phyloP scores from a whole-genome alignment of 2,888 invertebrate species.

The Apantesis nais region DNA sequence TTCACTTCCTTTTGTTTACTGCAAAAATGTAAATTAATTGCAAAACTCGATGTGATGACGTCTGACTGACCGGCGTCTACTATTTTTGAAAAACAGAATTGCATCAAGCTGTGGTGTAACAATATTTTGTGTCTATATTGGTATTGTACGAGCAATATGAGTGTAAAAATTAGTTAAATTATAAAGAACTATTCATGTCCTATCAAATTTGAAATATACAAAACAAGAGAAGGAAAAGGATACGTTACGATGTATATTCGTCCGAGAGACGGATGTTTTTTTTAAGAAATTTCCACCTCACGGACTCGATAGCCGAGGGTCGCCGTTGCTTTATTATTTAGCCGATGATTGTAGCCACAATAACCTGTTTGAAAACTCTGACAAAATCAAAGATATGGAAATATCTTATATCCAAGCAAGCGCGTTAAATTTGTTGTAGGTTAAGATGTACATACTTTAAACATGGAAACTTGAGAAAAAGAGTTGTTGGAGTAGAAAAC shows the following conservation, averaged over 20 bases:
- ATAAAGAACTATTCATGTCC: background rate
- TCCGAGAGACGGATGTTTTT: background rate
- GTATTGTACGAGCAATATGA: background rate
- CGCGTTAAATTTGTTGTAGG: background rate
- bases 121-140: background rate
- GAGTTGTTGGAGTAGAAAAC: constrained; percentile 23
- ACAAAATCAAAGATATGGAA: background rate
- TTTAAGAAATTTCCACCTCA: background rate
- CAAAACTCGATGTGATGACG: constrained; percentile 18
- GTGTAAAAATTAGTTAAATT: background rate
- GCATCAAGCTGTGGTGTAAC: background rate
- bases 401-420: background rate
- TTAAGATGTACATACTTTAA: background rate
- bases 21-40: constrained; percentile 24
- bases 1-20: constrained; percentile 17
- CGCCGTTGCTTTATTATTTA: background rate
- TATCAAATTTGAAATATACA: background rate
- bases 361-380: background rate
- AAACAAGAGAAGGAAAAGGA: background rate
- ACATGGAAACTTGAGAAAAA: background rate
- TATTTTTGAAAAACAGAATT: constrained; percentile 8
- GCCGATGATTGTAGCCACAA: background rate
- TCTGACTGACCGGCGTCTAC: constrained; percentile 12
- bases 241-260: background rate
- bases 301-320: background rate